Conservation (phyloP, 2,113 vertebrate species). For the Enhydra lutris region DNA sequence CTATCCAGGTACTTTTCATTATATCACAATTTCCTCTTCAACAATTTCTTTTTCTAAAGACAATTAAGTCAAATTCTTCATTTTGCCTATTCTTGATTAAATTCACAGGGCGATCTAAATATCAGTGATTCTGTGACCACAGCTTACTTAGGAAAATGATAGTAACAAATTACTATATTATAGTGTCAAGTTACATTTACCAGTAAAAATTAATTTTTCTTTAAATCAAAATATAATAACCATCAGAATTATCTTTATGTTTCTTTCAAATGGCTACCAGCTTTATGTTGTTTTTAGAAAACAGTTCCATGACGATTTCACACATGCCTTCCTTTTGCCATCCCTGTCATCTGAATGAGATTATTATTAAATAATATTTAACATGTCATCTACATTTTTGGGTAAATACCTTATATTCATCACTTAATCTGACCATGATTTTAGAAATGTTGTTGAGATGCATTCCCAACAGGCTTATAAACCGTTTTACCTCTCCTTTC, state of each 20-base stretch:
- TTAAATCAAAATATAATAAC: neutral
- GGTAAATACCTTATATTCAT: neutral
- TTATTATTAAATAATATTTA: neutral
- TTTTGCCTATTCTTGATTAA: neutral
- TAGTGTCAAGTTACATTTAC: neutral
- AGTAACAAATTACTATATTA: neutral
- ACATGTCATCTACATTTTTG: neutral
- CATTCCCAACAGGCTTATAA: neutral
- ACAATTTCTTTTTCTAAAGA: neutral
- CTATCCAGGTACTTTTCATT: neutral
- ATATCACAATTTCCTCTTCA: neutral
- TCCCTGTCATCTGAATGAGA: neutral
- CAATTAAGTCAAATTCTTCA: neutral
- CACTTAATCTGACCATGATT: neutral
- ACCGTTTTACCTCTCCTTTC: neutral
- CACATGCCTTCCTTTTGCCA: neutral
- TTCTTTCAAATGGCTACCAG: neutral
- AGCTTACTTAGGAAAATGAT: neutral
- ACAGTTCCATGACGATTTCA: neutral
- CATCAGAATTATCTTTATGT: neutral
- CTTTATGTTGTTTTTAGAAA: neutral
- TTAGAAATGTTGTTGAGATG: neutral
- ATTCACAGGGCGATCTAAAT: neutral
- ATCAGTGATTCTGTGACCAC: neutral
- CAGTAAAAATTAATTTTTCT: neutral